Conservation (phyloP, 2,113 vertebrate genomes). For the Eolophus roseicapilla region DNA sequence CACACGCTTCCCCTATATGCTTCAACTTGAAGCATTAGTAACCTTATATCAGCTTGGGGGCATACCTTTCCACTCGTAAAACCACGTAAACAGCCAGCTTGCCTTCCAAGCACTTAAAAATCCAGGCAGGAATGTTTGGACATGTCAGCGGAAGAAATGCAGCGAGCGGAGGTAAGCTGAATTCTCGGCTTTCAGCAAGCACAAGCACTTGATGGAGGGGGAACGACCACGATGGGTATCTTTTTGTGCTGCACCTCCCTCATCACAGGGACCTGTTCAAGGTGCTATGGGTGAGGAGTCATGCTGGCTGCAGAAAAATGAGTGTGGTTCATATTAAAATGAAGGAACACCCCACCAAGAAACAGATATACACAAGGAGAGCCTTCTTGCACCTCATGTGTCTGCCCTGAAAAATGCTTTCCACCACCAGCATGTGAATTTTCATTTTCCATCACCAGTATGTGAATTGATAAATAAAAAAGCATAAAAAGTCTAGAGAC, state of each 20-base stretch:
- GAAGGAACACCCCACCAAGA: not conserved
- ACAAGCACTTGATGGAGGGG: accelerated
- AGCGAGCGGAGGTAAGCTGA: accelerated
- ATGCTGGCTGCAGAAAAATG: not conserved
- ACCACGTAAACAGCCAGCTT: constrained; percentile 25
- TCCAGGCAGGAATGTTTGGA: not conserved
- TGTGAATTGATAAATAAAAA: not conserved
- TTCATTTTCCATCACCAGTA: not conserved
- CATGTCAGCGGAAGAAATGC: not conserved
- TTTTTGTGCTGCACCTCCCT: not conserved
- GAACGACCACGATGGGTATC: accelerated
- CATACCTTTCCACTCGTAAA: constrained; percentile 42
- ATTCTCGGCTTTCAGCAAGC: not conserved
- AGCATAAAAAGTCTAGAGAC: not conserved
- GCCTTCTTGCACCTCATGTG: not conserved
- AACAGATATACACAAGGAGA: not conserved
- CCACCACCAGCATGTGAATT: not conserved
- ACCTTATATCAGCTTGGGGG: constrained; percentile 14
- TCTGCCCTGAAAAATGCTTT: not conserved
- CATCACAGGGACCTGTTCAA: not conserved
- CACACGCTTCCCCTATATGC: not conserved
- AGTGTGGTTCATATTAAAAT: not conserved
- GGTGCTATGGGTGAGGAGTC: not conserved
- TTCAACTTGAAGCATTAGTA: constrained; percentile 21
- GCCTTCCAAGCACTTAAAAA: constrained; percentile 10